These are phyloP conservation scores for Apis laboriosa DNA, from an alignment of 1,140 invertebrate species.

Conservation along the genomic window DNA sequence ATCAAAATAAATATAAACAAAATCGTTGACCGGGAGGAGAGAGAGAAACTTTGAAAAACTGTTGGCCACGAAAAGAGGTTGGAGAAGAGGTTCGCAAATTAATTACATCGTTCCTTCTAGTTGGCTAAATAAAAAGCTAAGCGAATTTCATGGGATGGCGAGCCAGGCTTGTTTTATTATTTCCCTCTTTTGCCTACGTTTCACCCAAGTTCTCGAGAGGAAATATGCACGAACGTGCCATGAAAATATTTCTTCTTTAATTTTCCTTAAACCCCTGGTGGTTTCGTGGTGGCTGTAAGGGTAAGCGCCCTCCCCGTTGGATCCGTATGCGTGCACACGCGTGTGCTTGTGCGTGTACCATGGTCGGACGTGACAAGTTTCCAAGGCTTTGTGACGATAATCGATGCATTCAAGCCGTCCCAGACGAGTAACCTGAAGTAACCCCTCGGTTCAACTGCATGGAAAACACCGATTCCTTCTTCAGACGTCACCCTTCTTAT, in stretches of 20 bases:
- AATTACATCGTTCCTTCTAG: conserved; percentile 22
- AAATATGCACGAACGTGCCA: conserved; percentile 18
- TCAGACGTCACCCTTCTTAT: background rate
- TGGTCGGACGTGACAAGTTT: conserved; percentile 3
- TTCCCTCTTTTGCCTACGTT: conserved; percentile 3
- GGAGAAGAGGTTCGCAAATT: conserved; percentile 1
- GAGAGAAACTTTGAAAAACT: background rate
- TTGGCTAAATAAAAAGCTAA: conserved; percentile 22
- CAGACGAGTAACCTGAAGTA: conserved; percentile 7
- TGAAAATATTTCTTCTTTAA: conserved; percentile 49
- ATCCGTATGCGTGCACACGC: no score
- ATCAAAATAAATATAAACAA: background rate
- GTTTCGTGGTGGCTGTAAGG: background rate
- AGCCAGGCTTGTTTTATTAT: background rate
- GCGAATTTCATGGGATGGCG: conserved; percentile 5
- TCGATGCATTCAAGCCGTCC: conserved; percentile 11
- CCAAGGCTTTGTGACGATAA: conserved; percentile 8
- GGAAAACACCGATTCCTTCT: background rate
- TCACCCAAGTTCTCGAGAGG: conserved; percentile 2
- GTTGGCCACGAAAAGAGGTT: background rate
- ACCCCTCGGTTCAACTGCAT: background rate
- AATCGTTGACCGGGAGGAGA: background rate
- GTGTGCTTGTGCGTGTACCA: background rate
- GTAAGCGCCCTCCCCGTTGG: background rate
- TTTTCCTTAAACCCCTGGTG: conserved; percentile 57